Percentiles rank a stretch among this genome's conserved stretches.
Conservation (phyloP, 2,888 invertebrate genomes). For the Chrysina gloriosa region DNA sequence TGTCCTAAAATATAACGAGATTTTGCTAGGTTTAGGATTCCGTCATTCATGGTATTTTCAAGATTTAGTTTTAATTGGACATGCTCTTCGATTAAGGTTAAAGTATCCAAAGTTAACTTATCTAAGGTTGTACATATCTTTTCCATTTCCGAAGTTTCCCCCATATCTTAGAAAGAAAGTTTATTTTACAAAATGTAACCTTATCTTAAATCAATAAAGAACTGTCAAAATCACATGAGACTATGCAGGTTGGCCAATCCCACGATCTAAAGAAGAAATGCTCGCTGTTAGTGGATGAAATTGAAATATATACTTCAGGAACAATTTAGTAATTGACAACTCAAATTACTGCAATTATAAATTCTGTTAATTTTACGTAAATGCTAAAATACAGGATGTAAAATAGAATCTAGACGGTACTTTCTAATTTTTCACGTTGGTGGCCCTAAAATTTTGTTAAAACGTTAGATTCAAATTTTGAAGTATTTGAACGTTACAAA, state of each 20-base stretch:
- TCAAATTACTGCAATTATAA: not conserved
- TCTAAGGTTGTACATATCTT: slow-evolving; percentile 74
- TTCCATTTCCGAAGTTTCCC: slow-evolving; percentile 57
- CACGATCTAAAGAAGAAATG: too few species aligned
- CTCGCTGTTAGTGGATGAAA: too few species aligned
- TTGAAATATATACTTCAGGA: too few species aligned
- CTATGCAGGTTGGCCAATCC: too few species aligned
- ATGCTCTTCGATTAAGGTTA: slow-evolving; percentile 81
- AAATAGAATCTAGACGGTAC: not conserved
- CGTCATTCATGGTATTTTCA: slow-evolving; percentile 76
- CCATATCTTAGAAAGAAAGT: not conserved
- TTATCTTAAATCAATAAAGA: too few species aligned
- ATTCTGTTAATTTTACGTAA: not conserved
- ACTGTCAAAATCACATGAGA: too few species aligned
- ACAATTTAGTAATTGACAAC: too few species aligned
- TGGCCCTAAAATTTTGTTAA: not conserved
- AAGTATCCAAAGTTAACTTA: slow-evolving; percentile 73
- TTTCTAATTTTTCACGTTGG: too few species aligned
- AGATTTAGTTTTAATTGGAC: slow-evolving; percentile 75
- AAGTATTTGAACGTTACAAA: not conserved
- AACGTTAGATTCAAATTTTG: not conserved
- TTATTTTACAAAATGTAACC: too few species aligned
- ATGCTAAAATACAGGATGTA: not conserved
- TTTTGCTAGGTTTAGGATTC: slow-evolving; percentile 81
- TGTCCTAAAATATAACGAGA: slow-evolving; percentile 84